These are phyloP conservation scores for Allophyes oxyacanthae DNA, from an alignment of 2,888 invertebrate species.

Conservation along the genomic window DNA sequence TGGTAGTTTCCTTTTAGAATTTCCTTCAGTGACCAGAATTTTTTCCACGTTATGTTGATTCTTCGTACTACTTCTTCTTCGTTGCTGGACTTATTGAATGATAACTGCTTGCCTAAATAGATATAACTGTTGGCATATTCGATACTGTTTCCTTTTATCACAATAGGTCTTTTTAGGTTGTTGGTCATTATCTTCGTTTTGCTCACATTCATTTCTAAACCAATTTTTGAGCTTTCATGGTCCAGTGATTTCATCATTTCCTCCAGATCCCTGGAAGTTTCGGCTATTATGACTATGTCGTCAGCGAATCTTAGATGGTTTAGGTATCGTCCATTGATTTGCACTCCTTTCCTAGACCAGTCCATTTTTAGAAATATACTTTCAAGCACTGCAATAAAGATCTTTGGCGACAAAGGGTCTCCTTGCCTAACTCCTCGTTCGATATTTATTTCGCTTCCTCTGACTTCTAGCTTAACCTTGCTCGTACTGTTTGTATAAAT, in stretches of 20 bases:
- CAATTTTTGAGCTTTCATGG: constrained; percentile 13
- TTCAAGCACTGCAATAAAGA: no score
- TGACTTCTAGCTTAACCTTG: no score
- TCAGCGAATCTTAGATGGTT: constrained; percentile 4
- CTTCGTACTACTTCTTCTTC: constrained; percentile 9
- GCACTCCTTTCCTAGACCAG: neutral
- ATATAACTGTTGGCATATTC: no score
- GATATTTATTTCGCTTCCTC: neutral
- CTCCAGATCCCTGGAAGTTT: neutral
- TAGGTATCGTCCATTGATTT: neutral
- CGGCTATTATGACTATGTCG: neutral
- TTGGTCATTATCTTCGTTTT: constrained; percentile 13
- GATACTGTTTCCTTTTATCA: no score
- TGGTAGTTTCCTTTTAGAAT: no score
- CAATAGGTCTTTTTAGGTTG: no score
- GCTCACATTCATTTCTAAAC: constrained; percentile 8
- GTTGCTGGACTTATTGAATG: no score
- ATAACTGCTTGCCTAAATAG: neutral
- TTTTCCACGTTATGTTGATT: constrained; percentile 6
- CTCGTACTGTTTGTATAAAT: no score
- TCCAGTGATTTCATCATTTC: constrained; percentile 10
- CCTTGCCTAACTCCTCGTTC: constrained; percentile 3
- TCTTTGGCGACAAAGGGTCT: constrained; percentile 7
- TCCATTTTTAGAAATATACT: no score
- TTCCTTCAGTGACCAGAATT: no score